Conservation (phyloP, 2,113 vertebrate genomes). For the Petromus typicus region DNA sequence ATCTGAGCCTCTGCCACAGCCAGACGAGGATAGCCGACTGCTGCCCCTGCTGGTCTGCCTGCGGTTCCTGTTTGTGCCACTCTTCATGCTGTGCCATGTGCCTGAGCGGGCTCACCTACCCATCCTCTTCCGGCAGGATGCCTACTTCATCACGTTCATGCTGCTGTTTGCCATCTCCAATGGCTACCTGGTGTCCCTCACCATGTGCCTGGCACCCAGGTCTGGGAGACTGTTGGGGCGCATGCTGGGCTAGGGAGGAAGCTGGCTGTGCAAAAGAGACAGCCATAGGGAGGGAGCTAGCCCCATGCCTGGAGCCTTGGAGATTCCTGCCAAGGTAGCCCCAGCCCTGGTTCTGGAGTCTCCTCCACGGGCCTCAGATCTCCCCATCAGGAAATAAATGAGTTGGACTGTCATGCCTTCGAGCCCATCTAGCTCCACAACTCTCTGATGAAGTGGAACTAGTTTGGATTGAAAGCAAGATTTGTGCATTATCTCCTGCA, state of each 20-base stretch:
- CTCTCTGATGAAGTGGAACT: background rate
- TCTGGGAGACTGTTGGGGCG: conserved; percentile 50
- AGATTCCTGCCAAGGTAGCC: background rate
- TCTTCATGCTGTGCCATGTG: conserved; percentile 93
- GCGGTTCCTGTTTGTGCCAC: conserved; percentile 89
- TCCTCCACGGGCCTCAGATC: background rate
- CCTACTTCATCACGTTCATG: conserved; percentile 90
- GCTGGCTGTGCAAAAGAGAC: background rate
- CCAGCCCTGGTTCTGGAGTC: background rate
- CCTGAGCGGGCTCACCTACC: conserved; percentile 84
- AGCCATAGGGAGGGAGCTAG: background rate
- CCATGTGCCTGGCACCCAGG: conserved; percentile 94
- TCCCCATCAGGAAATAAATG: background rate
- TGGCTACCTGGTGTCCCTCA: conserved; percentile 92
- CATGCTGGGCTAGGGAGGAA: background rate
- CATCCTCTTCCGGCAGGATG: conserved; percentile 87
- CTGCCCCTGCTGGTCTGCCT: conserved; percentile 89
- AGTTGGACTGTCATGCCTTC: background rate
- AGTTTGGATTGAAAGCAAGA: background rate
- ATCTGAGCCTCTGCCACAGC: conserved; percentile 82
- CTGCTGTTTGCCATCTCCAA: conserved; percentile 90
- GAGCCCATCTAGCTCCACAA: background rate
- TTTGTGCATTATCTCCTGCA: background rate
- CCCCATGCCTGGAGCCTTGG: background rate
- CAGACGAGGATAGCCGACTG: conserved; percentile 86